phyloP scores from a whole-genome alignment of 2,113 vertebrate genomes.

The Lepus americanus region DNA sequence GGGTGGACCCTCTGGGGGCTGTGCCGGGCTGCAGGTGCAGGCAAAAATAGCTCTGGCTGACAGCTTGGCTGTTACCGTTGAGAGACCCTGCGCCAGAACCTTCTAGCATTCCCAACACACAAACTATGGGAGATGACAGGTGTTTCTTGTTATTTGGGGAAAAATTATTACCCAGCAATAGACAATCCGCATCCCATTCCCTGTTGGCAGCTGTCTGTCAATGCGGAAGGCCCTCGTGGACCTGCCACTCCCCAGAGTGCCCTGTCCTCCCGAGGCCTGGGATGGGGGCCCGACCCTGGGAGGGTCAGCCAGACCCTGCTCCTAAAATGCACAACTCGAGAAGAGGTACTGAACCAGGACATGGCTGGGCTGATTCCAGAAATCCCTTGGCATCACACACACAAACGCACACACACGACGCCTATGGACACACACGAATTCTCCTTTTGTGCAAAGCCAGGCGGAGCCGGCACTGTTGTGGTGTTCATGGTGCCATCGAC shows the following conservation, averaged over 20 bases:
- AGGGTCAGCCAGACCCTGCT: background rate
- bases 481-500: background rate
- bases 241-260: fast-evolving
- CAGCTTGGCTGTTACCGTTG: background rate
- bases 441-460: background rate
- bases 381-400: background rate
- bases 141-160: no score
- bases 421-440: background rate
- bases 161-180: background rate
- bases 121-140: fast-evolving
- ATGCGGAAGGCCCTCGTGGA: background rate
- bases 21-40: fast-evolving
- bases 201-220: background rate
- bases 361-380: background rate
- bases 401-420: background rate
- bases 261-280: no score
- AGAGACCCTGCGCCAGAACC: background rate
- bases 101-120: background rate
- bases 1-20: no score
- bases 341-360: background rate
- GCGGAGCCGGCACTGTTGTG: fast-evolving
- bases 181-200: background rate
- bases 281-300: background rate
- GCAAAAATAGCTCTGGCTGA: background rate
- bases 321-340: background rate